phyloP scores from a whole-genome alignment of 1,140 invertebrate species.

The Drosophila varians region DNA sequence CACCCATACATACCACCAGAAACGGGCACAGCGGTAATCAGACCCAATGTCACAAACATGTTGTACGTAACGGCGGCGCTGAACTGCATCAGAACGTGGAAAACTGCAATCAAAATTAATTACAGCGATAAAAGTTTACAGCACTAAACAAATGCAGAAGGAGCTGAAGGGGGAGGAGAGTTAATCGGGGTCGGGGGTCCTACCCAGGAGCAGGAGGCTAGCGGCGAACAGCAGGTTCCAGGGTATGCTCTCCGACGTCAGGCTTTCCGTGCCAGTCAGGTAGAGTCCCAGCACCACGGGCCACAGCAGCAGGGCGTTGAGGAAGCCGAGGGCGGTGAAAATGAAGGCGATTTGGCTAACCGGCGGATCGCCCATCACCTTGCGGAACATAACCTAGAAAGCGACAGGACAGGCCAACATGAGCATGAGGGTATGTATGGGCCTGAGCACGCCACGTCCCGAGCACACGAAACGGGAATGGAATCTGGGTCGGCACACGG shows the following conservation, averaged over 20 bases:
- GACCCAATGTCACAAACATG: conserved; percentile 95
- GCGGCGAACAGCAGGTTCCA: conserved; percentile 92
- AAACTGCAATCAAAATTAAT: conserved; percentile 88
- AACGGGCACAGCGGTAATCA: conserved; percentile 95
- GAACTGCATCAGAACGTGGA: conserved; percentile 95
- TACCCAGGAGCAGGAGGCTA: conserved; percentile 91
- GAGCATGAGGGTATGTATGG: conserved; percentile 26
- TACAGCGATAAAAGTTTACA: conserved; percentile 60
- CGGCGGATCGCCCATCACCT: conserved; percentile 95
- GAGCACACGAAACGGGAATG: conserved; percentile 17
- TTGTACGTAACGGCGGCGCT: conserved; percentile 95
- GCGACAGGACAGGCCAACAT: conserved; percentile 18
- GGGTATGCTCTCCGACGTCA: conserved; percentile 90
- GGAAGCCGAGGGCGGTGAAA: conserved; percentile 92
- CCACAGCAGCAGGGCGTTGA: conserved; percentile 93
- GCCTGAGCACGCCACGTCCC: conserved; percentile 45
- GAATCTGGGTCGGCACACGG: background rate
- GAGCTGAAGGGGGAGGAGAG: background rate
- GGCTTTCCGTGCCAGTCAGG: conserved; percentile 91
- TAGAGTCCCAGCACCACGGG: conserved; percentile 93
- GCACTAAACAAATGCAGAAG: conserved; percentile 17
- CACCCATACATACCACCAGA: conserved; percentile 92
- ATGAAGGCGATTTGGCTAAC: conserved; percentile 94
- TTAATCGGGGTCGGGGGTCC: conserved; percentile 24
- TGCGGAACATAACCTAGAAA: conserved; percentile 92